Evolutionary conservation across 2,888 invertebrate species (phyloP).

Genomic region (Meandrusa payeni): DNA sequence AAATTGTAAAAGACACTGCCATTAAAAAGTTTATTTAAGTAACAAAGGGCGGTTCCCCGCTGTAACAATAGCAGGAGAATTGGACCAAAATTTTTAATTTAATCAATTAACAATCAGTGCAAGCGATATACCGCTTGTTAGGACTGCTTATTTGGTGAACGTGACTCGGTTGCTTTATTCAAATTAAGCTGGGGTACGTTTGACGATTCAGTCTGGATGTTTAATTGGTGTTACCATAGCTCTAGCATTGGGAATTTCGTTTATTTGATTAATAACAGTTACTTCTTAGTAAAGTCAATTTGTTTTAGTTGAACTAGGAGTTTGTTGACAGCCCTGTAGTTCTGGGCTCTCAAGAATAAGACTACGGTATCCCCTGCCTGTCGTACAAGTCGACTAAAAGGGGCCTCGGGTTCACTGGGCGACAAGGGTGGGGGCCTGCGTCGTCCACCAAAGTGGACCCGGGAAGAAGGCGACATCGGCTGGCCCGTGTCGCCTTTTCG

Average conservation of each 20-base stretch:
- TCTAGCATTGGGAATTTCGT: constrained; percentile 29
- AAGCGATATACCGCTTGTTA: constrained; percentile 79
- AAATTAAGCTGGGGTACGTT: constrained; percentile 64
- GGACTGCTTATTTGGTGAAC: constrained; percentile 75
- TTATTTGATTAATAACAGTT: constrained; percentile 1
- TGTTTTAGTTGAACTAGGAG: no score
- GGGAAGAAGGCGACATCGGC: no score
- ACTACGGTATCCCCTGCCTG: no score
- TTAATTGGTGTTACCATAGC: constrained; percentile 62
- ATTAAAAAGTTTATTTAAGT: constrained; percentile 69
- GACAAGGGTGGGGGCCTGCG: no score
- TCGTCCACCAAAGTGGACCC: no score
- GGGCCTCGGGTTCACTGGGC: no score
- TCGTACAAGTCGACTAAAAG: no score
- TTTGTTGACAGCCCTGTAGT: no score
- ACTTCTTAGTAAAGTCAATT: neutral
- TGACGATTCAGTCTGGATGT: constrained; percentile 63
- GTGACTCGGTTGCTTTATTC: constrained; percentile 71
- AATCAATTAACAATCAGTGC: constrained; percentile 82
- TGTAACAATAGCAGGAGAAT: constrained; percentile 69
- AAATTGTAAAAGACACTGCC: constrained; percentile 74
- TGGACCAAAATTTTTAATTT: constrained; percentile 77
- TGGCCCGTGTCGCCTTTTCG: no score
- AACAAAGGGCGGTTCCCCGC: constrained; percentile 42
- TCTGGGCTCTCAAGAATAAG: no score